Percentiles rank a stretch among this genome's conserved stretches.
phyloP scores from a whole-genome alignment of 2,888 invertebrate species.

The Metellina segmentata region DNA sequence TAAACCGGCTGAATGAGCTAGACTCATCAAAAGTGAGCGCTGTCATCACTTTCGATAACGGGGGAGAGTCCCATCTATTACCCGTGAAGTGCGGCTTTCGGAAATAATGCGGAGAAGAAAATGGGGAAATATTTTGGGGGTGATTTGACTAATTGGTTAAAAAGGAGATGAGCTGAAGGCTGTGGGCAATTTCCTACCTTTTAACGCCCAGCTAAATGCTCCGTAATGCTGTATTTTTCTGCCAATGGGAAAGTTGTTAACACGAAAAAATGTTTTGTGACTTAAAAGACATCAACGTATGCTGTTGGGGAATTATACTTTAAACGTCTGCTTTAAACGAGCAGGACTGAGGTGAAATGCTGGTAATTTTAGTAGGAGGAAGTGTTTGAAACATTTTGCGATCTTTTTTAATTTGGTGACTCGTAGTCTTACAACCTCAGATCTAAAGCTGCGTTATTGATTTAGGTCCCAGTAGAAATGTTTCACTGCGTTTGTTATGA shows the following conservation, averaged over 20 bases:
- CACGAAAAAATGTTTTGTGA: too few relatives aligned
- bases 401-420: too few relatives aligned
- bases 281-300: too few relatives aligned
- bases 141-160: constrained; percentile 13
- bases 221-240: neutral
- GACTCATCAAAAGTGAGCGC: neutral
- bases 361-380: too few relatives aligned
- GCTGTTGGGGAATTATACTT: too few relatives aligned
- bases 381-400: too few relatives aligned
- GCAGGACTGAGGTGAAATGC: too few relatives aligned
- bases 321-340: too few relatives aligned
- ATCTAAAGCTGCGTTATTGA: too few relatives aligned
- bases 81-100: neutral
- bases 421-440: too few relatives aligned
- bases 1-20: neutral
- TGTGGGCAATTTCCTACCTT: neutral
- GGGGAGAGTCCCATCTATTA: neutral
- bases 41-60: neutral
- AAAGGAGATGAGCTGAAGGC: neutral
- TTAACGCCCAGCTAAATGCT: neutral
- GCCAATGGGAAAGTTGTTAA: neutral
- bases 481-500: too few relatives aligned
- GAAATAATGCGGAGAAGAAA: neutral
- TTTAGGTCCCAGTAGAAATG: too few relatives aligned
- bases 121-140: neutral